Evolutionary conservation across 64 coral and sea anemone genomes (phyloP), one percentile per base, ranked within the genome.

Genomic region (Anthopleura sola): DNA sequence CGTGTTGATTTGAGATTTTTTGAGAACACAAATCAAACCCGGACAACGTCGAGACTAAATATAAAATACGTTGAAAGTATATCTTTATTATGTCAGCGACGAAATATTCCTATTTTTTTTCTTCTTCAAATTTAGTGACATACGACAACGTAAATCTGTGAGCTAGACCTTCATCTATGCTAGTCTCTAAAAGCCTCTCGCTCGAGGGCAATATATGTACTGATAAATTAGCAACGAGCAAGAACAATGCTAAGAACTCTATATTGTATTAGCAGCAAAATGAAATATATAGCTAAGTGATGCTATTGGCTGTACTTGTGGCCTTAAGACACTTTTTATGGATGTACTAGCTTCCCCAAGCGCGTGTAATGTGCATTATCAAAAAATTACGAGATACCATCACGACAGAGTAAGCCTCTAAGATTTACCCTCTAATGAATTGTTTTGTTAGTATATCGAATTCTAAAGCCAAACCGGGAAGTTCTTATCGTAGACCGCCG

Each of bases 381-480:
- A 53, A 81, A 46, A 53, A 46, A 53, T 40, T 29, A 6, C 3
- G 9, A 48, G 38, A 53, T 46, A 81, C 39, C 49, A 46, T 81
- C 78, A 46, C 37, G 38, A 23, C 38, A 44, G 32, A 48, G 78
- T 36, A 53, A 53, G 78, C 38, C 49, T 81, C 78, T 81, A 81
- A 81, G 78, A 29, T 48, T 81, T 40, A 32, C 16, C 23, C 39
- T 32, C 78, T 81, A 81, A 81, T 81, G 78, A 81, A 81, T 81
- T 81, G 78, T 81, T 81, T 81, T 81, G 78, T 81, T 81, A 81
- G 78, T 81, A 81, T 81, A 46, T 48, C 78, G 20, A 71, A 71
- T 36, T 34, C 66, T 71, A 71, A 71, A 13, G 29, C 66, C 29
- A 71, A 71, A 71, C 66, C 66, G 66, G 66, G 66, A 32, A 34